Percentiles rank a stretch among this genome's conserved stretches.
phyloP scores from a whole-genome alignment of 1,140 invertebrate genomes.

The Aporrectodea caliginosa region DNA sequence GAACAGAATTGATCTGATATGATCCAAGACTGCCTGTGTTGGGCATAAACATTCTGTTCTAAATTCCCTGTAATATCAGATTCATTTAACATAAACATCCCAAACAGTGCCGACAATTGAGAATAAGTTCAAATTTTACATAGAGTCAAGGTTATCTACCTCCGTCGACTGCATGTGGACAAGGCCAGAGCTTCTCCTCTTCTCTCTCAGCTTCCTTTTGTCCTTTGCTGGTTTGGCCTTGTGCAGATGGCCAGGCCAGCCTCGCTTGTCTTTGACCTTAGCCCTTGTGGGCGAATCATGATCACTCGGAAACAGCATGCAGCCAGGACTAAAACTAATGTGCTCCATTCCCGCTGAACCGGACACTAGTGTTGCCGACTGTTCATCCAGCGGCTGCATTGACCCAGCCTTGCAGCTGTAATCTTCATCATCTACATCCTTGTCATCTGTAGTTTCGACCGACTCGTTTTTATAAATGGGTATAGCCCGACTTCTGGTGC shows the following conservation, averaged over 20 bases:
- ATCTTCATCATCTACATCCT: constrained; percentile 37
- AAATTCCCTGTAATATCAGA: neutral
- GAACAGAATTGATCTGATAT: too few relatives aligned
- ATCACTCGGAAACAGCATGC: constrained; percentile 38
- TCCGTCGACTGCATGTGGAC: constrained; percentile 66
- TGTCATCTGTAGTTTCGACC: constrained; percentile 27
- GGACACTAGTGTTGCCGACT: constrained; percentile 38
- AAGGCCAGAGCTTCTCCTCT: constrained; percentile 64
- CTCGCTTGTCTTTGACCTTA: constrained; percentile 57
- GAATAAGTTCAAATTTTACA: too few relatives aligned
- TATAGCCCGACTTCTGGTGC: neutral
- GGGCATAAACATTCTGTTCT: neutral
- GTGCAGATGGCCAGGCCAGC: constrained; percentile 60
- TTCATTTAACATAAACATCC: neutral
- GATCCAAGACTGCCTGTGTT: too few relatives aligned
- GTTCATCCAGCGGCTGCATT: constrained; percentile 25
- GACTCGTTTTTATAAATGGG: constrained; percentile 24
- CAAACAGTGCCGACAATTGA: neutral
- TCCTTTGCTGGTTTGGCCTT: constrained; percentile 63
- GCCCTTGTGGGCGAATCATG: constrained; percentile 60
- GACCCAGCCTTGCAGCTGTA: neutral
- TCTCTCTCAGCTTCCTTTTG: constrained; percentile 64
- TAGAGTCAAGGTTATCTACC: too few relatives aligned
- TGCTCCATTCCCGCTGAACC: constrained; percentile 32
- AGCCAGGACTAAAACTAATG: constrained; percentile 2